Conservation (phyloP, 2,888 invertebrate species). For the Pandemis cinnamomeana region DNA sequence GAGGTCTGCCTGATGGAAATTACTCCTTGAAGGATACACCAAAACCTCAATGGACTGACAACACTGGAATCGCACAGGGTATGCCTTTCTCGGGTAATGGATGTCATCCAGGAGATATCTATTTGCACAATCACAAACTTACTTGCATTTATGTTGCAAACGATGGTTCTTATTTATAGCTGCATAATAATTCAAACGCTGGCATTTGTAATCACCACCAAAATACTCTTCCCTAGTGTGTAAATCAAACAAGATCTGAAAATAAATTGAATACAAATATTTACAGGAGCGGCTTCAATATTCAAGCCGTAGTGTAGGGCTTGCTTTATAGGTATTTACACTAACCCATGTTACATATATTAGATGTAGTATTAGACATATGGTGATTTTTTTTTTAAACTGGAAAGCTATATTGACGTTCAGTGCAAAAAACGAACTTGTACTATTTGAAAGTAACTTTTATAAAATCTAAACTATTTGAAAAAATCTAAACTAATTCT, state of each 20-base stretch:
- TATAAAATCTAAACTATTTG: too few relatives aligned
- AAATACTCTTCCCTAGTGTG: slow-evolving; percentile 12
- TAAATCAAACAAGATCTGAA: slow-evolving; percentile 29
- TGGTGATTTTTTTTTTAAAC: too few relatives aligned
- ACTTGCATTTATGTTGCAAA: neutral
- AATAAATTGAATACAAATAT: slow-evolving; percentile 32
- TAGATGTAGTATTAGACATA: neutral
- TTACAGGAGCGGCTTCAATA: slow-evolving; percentile 8
- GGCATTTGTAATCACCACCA: slow-evolving; percentile 11
- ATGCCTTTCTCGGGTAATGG: too few relatives aligned
- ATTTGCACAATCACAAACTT: neutral
- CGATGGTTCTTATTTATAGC: neutral
- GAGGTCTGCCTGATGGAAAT: too few relatives aligned
- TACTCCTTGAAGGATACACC: too few relatives aligned
- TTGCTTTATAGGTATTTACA: slow-evolving; percentile 2
- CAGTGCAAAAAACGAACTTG: too few relatives aligned
- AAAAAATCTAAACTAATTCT: too few relatives aligned
- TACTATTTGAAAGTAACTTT: too few relatives aligned
- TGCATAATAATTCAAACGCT: neutral
- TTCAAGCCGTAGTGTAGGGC: slow-evolving; percentile 23
- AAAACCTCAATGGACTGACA: too few relatives aligned
- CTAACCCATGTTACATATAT: neutral
- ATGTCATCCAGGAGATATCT: neutral
- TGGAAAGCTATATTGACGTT: too few relatives aligned
- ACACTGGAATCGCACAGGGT: too few relatives aligned